A percentile compares a stretch with the other conserved stretches of the same genome.
Evolutionary conservation across 2,113 vertebrate genomes (phyloP).

Genomic region (Xenopus borealis): DNA sequence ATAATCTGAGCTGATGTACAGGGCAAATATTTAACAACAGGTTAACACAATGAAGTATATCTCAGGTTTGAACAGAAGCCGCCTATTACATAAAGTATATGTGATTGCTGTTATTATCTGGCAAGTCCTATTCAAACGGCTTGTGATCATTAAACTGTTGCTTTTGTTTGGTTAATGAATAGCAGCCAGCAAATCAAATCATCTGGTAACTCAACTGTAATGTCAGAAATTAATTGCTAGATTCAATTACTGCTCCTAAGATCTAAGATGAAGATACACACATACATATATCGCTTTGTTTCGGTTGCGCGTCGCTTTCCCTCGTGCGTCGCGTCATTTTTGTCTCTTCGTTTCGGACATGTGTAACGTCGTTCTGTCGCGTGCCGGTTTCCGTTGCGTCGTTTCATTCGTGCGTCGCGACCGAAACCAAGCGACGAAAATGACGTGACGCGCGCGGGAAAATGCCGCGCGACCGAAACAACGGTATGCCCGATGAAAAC

Average conservation of each 20-base stretch:
- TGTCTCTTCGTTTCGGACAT: too few species aligned
- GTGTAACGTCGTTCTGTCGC: too few species aligned
- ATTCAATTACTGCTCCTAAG: constrained; percentile 20
- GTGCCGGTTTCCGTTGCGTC: too few species aligned
- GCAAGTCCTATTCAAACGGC: constrained; percentile 11
- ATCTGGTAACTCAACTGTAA: constrained; percentile 20
- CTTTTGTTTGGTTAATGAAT: constrained; percentile 29
- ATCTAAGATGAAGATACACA: too few species aligned
- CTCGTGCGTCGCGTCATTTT: too few species aligned
- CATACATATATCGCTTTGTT: too few species aligned
- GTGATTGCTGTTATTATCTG: constrained; percentile 16
- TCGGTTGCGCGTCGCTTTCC: too few species aligned
- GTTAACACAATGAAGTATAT: constrained; percentile 31
- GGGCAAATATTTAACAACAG: constrained; percentile 25
- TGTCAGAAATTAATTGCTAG: constrained; percentile 28
- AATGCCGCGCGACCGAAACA: too few species aligned
- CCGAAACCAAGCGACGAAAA: too few species aligned
- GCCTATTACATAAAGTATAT: constrained; percentile 19
- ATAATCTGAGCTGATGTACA: constrained; percentile 18
- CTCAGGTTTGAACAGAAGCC: constrained; percentile 25
- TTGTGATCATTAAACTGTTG: constrained; percentile 20
- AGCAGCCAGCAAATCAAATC: constrained; percentile 16
- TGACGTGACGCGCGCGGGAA: too few species aligned
- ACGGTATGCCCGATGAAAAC: too few species aligned
- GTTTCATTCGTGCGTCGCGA: too few species aligned